Evolutionary conservation across 2,113 vertebrate species (phyloP).

Genomic region (Recurvirostra avosetta): DNA sequence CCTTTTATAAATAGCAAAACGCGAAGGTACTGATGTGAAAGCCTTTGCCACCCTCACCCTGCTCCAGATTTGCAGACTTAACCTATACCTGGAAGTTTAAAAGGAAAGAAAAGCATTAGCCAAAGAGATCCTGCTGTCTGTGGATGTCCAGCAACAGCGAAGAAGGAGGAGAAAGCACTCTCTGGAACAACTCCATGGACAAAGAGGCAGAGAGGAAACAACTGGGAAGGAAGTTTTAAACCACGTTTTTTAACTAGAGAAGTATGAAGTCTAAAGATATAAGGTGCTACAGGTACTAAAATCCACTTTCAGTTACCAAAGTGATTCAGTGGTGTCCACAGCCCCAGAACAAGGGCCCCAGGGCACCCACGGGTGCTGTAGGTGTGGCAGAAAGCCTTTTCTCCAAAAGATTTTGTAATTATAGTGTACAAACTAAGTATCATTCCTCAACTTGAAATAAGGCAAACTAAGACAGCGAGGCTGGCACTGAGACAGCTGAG

Average conservation of each 20-base stretch:
- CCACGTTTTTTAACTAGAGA: neutral
- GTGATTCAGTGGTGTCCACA: neutral
- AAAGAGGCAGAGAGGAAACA: neutral
- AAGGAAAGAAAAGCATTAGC: neutral
- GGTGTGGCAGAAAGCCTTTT: neutral
- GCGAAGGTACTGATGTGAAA: neutral
- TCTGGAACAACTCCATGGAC: neutral
- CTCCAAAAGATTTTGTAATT: neutral
- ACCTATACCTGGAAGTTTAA: neutral
- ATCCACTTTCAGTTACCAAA: neutral
- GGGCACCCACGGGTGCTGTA: neutral
- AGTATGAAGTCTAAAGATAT: neutral
- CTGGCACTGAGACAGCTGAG: neutral
- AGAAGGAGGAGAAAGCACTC: neutral
- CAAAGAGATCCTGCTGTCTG: neutral
- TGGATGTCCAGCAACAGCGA: neutral
- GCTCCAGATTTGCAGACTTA: neutral
- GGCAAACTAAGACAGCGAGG: neutral
- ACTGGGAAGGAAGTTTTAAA: neutral
- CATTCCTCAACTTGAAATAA: neutral
- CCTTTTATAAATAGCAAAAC: neutral
- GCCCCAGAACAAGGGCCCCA: neutral
- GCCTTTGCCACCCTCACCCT: neutral
- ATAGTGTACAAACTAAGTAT: rapidly evolving
- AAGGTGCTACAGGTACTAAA: neutral